These are phyloP conservation scores for Drosophila anomalata DNA, from an alignment of 2,888 invertebrate species.

Conservation along the genomic window DNA sequence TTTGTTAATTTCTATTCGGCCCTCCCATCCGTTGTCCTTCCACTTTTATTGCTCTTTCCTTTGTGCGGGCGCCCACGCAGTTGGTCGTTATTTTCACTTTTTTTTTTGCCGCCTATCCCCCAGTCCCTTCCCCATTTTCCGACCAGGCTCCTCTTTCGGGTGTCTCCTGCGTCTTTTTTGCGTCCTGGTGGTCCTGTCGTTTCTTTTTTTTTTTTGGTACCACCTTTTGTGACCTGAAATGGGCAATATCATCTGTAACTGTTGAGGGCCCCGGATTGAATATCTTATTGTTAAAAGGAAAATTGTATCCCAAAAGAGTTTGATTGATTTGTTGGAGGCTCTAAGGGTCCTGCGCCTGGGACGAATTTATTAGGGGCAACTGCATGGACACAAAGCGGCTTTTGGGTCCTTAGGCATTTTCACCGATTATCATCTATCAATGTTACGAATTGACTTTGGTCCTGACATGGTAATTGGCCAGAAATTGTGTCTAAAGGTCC, in stretches of 20 bases:
- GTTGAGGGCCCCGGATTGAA: conserved; percentile 31
- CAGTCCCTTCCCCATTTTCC: conserved; percentile 12
- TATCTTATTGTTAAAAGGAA: conserved; percentile 34
- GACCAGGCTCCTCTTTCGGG: not conserved
- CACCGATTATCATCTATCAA: conserved; percentile 35
- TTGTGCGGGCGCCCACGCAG: conserved; percentile 27
- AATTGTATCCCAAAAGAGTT: conserved; percentile 40
- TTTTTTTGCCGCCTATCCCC: conserved; percentile 19
- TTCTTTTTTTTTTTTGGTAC: conserved; percentile 9
- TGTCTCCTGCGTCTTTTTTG: conserved; percentile 12
- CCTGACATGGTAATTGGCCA: conserved; percentile 2
- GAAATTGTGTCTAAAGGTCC: not conserved
- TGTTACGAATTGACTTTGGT: conserved; percentile 13
- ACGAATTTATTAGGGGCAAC: conserved; percentile 18
- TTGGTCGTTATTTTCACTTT: conserved; percentile 42
- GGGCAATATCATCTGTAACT: conserved; percentile 33
- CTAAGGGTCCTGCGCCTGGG: not conserved
- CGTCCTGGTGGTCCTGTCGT: not conserved
- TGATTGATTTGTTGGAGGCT: conserved; percentile 37
- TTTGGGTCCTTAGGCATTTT: not conserved
- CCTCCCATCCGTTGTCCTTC: conserved; percentile 7
- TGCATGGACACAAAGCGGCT: not conserved
- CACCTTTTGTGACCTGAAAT: conserved; percentile 35
- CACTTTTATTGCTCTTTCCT: conserved; percentile 19
- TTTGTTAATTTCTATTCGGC: conserved; percentile 42